phyloP scores from a whole-genome alignment of 2,113 vertebrate genomes.

The Heterotis niloticus region DNA sequence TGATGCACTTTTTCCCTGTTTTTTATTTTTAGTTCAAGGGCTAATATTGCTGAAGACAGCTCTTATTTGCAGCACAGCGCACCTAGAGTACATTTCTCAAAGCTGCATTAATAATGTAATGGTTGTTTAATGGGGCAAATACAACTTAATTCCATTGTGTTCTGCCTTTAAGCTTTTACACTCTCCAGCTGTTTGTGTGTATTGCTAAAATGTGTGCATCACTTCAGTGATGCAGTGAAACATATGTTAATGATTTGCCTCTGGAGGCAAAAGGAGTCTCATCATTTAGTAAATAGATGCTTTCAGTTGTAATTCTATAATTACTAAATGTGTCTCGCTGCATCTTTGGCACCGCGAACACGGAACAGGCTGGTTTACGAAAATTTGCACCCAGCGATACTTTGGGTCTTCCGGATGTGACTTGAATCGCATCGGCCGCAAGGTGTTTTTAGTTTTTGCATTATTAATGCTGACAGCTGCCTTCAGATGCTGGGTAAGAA shows the following conservation, averaged over 20 bases:
- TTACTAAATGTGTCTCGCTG: conserved; percentile 22
- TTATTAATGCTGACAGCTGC: neutral
- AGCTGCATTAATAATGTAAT: conserved; percentile 15
- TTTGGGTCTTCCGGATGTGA: too few relatives aligned
- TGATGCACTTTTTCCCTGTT: neutral
- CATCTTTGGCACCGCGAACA: too few relatives aligned
- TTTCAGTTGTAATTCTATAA: conserved; percentile 62
- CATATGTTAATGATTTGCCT: conserved; percentile 66
- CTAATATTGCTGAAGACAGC: neutral
- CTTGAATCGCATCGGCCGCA: too few relatives aligned
- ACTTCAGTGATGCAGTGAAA: conserved; percentile 48
- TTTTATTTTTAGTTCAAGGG: neutral
- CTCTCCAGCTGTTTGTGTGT: conserved; percentile 12
- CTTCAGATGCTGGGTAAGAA: too few relatives aligned
- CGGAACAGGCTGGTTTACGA: neutral
- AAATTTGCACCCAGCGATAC: neutral
- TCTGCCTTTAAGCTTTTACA: conserved; percentile 8
- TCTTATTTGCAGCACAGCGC: neutral
- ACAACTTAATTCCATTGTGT: neutral
- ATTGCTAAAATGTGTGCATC: neutral
- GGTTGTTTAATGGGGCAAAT: conserved; percentile 14
- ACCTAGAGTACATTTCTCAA: neutral
- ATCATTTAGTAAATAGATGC: conserved; percentile 60
- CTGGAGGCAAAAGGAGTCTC: conserved; percentile 43
- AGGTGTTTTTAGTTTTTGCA: neutral